Evolutionary conservation across 1,140 invertebrate genomes (phyloP), one percentile per base, ranked within the genome.

Genomic region (Leptinotarsa lineolata): DNA sequence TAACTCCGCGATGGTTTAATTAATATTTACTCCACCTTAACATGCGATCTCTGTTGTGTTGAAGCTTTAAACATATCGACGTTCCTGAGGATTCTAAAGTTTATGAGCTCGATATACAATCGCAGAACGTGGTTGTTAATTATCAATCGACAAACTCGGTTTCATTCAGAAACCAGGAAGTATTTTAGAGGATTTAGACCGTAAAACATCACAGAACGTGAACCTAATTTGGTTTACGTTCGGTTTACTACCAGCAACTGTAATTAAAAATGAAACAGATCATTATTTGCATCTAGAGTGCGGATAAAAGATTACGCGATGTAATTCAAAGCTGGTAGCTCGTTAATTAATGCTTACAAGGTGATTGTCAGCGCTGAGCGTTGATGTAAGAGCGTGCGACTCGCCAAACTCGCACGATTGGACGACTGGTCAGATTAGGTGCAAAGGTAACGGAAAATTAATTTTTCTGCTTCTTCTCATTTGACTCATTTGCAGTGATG

Each of bases 261-360:
- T 65, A 65, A 65, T 65, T 65, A 65, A 24, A 65, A 30, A 65
- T 65, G 24, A 65, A 65, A 24, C 18, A 65, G 39, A 65, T 65
- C 63, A 65, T 65, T 65, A 65, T 65, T 21, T 22, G 63, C 63
- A 18, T 39, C 22, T 65, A 22, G 22, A 65, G 63, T 30, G 39
- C 22, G 63, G 63, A 22, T 65, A 21, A 65, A 65, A 39, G 39
- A 65, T 65, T 65, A 65, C 24, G 39, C 22, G 63, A 39, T 39
- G 63, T 65, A 65, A 65, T 65, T 65, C 39, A 65, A 65, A 39
- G 63, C 63, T 65, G 39, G 22, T 65, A 18, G 63, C 63, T 65
- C 63, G 63, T 65, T 65, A 65, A 65, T 65, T 65, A 65, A 22
- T 16, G 63, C 63, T 65, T 65, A 65, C 63, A 39, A 65, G 63